These are phyloP conservation scores for Plagodis pulveraria DNA, from an alignment of 2,888 invertebrate species.

Conservation along the genomic window DNA sequence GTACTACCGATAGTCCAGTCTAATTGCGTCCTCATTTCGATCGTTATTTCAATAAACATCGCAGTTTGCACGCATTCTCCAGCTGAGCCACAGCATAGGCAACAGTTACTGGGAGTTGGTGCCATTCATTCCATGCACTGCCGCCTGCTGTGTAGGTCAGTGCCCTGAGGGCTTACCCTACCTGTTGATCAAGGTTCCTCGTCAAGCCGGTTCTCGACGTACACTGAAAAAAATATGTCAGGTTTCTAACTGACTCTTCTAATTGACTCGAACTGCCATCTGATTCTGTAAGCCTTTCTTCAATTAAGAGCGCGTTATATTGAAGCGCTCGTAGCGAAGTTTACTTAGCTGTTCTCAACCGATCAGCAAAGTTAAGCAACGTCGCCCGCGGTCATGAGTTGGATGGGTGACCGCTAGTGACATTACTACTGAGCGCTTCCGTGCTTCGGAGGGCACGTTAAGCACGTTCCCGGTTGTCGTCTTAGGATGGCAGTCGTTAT, in stretches of 20 bases:
- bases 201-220: slow-evolving; percentile 75
- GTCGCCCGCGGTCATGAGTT: too few species aligned
- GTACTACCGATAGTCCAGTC: background rate
- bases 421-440: too few species aligned
- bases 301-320: slow-evolving; percentile 35
- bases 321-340: too few species aligned
- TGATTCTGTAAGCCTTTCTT: slow-evolving; percentile 21
- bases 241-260: slow-evolving; percentile 58
- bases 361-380: too few species aligned
- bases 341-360: too few species aligned
- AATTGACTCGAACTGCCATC: slow-evolving; percentile 39
- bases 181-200: slow-evolving; percentile 74
- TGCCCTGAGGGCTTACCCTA: slow-evolving; percentile 70
- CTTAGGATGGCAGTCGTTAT: too few species aligned
- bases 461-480: too few species aligned
- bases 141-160: slow-evolving; percentile 70
- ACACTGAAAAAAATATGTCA: slow-evolving; percentile 55
- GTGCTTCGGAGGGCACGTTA: too few species aligned
- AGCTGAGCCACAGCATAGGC: slow-evolving; percentile 47
- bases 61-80: slow-evolving; percentile 29
- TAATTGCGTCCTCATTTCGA: slow-evolving; percentile 25
- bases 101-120: slow-evolving; percentile 31
- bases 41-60: slow-evolving; percentile 51
- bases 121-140: slow-evolving; percentile 72
- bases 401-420: too few species aligned